phyloP scores from a whole-genome alignment of 2,888 invertebrate species.

The Ctena decussata region DNA sequence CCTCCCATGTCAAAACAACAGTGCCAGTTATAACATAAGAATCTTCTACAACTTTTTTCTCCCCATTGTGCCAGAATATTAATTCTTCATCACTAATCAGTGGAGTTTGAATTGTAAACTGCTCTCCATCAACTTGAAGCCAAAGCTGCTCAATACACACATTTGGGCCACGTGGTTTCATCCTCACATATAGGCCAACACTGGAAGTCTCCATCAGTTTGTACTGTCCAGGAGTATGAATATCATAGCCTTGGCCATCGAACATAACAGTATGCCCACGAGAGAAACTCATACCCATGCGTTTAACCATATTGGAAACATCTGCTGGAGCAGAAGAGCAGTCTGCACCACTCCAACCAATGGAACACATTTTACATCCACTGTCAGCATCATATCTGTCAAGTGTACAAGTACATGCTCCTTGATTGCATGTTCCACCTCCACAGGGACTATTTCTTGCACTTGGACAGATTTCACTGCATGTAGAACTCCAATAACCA shows the following conservation, averaged over 20 bases:
- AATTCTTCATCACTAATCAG: conserved; percentile 29
- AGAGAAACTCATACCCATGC: conserved; percentile 54
- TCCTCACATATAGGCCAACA: conserved; percentile 56
- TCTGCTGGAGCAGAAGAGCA: conserved; percentile 61
- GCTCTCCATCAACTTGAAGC: conserved; percentile 41
- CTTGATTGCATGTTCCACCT: conserved; percentile 67
- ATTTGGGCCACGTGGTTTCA: conserved; percentile 67
- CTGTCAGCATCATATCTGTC: conserved; percentile 55
- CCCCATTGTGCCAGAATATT: conserved; percentile 55
- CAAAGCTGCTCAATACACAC: conserved; percentile 68
- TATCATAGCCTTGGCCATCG: conserved; percentile 65
- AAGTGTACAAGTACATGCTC: conserved; percentile 70
- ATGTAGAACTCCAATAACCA: conserved; percentile 70
- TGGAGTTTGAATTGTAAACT: conserved; percentile 66
- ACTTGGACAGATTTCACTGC: conserved; percentile 64
- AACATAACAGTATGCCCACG: conserved; percentile 68
- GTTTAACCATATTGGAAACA: background rate
- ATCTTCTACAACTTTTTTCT: background rate
- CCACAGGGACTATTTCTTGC: conserved; percentile 65
- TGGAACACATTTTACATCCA: conserved; percentile 67
- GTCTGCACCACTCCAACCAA: conserved; percentile 74
- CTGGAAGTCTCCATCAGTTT: conserved; percentile 45
- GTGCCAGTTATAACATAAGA: background rate
- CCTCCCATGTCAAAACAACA: background rate
- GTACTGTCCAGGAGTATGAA: conserved; percentile 66